Conservation (phyloP, 2,113 vertebrate genomes). For the Pelecanoides urinatrix region DNA sequence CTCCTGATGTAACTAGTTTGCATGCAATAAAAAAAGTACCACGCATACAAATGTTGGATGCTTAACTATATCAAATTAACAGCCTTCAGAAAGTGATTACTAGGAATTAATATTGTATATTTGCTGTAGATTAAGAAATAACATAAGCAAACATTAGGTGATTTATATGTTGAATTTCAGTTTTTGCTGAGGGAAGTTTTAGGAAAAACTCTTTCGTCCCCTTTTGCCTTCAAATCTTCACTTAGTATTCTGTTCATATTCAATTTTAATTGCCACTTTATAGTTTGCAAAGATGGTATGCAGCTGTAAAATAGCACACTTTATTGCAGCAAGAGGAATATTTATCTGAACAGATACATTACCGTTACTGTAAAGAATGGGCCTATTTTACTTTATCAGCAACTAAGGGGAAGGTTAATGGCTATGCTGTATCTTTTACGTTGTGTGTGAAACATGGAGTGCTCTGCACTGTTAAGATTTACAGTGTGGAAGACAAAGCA, state of each 20-base stretch:
- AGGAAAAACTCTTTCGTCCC: not conserved
- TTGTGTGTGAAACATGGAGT: slow-evolving; percentile 61
- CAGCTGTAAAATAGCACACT: slow-evolving; percentile 56
- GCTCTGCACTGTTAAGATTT: slow-evolving; percentile 60
- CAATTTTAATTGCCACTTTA: slow-evolving; percentile 56
- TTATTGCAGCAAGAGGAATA: slow-evolving; percentile 64
- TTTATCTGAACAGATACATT: slow-evolving; percentile 71
- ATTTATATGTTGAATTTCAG: not conserved
- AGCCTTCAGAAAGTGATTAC: not conserved
- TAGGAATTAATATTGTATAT: not conserved
- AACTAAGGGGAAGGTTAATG: slow-evolving; percentile 73
- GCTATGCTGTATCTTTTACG: slow-evolving; percentile 66
- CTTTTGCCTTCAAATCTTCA: slow-evolving; percentile 7
- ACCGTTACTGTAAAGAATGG: slow-evolving; percentile 73
- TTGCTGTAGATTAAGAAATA: not conserved
- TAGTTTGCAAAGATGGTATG: slow-evolving; percentile 34
- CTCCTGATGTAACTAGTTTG: not conserved
- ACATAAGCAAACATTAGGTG: not conserved
- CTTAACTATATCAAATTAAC: not conserved
- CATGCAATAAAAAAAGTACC: not conserved
- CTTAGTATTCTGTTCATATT: slow-evolving; percentile 19
- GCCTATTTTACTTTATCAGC: slow-evolving; percentile 75
- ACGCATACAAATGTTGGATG: not conserved
- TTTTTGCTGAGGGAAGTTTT: slow-evolving; percentile 22
- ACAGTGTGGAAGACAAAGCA: slow-evolving; percentile 49